Evolutionary conservation across 2,113 vertebrate genomes (phyloP).

Genomic region (Aegithalos caudatus): DNA sequence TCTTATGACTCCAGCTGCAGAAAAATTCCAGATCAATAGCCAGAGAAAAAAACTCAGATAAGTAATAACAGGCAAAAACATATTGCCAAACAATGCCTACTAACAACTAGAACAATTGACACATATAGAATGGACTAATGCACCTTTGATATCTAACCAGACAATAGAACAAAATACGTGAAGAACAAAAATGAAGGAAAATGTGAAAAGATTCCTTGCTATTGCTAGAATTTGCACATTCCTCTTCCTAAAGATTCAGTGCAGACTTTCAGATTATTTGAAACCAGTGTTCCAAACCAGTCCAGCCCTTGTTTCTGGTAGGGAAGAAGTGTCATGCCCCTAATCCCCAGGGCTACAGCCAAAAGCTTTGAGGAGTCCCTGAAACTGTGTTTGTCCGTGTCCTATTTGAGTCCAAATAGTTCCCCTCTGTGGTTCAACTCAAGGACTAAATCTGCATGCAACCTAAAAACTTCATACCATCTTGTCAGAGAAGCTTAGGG

Average conservation of each 20-base stretch:
- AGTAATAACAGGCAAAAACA: not conserved
- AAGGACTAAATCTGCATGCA: not conserved
- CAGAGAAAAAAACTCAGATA: not conserved
- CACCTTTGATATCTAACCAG: not conserved
- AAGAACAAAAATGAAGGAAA: not conserved
- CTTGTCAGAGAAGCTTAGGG: not conserved
- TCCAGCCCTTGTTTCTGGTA: not conserved
- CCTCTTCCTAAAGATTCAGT: not conserved
- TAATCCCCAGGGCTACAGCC: not conserved
- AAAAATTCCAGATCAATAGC: not conserved
- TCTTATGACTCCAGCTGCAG: not conserved
- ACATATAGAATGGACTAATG: not conserved
- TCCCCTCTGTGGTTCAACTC: not conserved
- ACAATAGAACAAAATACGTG: not conserved
- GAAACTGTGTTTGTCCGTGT: rapidly evolving
- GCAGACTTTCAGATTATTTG: not conserved
- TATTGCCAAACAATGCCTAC: not conserved
- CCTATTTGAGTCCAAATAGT: not conserved
- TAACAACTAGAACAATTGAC: not conserved
- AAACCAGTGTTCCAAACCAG: not conserved
- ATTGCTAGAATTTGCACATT: not conserved
- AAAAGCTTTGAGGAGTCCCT: not conserved
- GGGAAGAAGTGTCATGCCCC: not conserved
- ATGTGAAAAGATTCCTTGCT: not conserved
- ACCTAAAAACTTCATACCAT: not conserved